Evolutionary conservation across 92 coral and sea anemone genomes (phyloP), one percentile per base, ranked within the genome.

Genomic region (Zoanthus solanderi): DNA sequence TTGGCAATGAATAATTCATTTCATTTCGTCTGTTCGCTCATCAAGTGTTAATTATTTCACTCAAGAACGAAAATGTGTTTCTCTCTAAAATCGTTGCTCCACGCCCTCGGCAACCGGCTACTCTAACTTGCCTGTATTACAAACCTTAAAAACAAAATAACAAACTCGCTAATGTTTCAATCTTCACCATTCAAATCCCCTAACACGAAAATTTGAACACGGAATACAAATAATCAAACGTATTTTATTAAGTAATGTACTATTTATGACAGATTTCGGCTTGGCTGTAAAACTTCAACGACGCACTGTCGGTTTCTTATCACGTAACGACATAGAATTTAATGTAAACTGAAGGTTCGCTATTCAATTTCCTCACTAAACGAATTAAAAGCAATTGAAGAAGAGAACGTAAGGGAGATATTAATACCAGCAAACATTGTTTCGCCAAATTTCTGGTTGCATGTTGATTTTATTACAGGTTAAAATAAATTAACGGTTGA

Each of bases 21-120:
- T 95, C 92, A 89, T 95, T 95, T 93, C 96, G 88, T 91, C 91
- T 93, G 56, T 68, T 89, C 92, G 83, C 89, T 86, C 86, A 82
- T 73, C 87, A 73, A 72, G 94, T 95, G 96, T 93, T 93, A 91
- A 95, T 95, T 89, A 90, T 92, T 89, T 84, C 84, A 79, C 53
- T 84, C 89, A 65, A 79, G 88, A 88, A 90, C 84, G 58, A 76
- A 34, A 37, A 87, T 58, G 76, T 79, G 75, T 82, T 90, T 72
- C 54, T n/a, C 53, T 69, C 71, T 12, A 8, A 87, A 77, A 78
- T 28, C 48, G 53, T 60, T 50, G 56, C 84, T 83, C 76, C 71
- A 37, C 83, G 79, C 32, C 61, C 90, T 79, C 65, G 50, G 79
- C 32, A 61, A 88, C 80, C 65, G 50, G 44, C 46, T 54, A 13